A percentile compares a stretch with the other conserved stretches of the same genome.
phyloP scores from a whole-genome alignment of 1,140 invertebrate species.

The Philopotamus ludificatus region DNA sequence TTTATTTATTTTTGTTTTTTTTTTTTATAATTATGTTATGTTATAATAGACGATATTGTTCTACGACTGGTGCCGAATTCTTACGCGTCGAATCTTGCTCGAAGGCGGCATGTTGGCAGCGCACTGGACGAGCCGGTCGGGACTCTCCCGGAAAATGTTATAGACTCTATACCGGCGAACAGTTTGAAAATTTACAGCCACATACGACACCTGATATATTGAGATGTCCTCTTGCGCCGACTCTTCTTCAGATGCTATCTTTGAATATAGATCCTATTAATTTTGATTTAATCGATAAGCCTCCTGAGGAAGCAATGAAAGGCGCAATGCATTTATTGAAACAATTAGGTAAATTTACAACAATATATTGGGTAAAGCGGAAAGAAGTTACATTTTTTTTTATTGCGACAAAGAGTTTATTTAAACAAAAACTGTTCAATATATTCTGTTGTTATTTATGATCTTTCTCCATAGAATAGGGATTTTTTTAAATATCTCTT shows the following conservation, averaged over 20 bases:
- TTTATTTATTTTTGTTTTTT: conserved; percentile 1
- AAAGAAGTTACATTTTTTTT: no score
- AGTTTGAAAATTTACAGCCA: conserved; percentile 69
- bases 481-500: no score
- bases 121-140: conserved; percentile 86
- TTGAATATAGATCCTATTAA: conserved; percentile 76
- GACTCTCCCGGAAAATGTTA: conserved; percentile 83
- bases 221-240: conserved; percentile 69
- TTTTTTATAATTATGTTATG: background rate
- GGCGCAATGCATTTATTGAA: conserved; percentile 70
- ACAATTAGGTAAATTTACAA: conserved; percentile 70
- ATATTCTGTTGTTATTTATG: no score
- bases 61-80: conserved; percentile 79
- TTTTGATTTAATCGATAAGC: conserved; percentile 92
- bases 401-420: no score
- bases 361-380: no score
- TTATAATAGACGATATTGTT: conserved; percentile 71
- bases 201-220: conserved; percentile 86
- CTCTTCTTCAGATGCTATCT: conserved; percentile 80
- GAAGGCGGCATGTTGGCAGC: conserved; percentile 89
- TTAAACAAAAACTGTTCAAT: no score
- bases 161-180: conserved; percentile 71
- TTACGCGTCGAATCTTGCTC: conserved; percentile 82
- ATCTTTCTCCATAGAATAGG: no score
- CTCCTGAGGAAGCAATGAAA: conserved; percentile 67